phyloP scores from a whole-genome alignment of 2,888 invertebrate genomes.

The Dinocampus coccinellae region DNA sequence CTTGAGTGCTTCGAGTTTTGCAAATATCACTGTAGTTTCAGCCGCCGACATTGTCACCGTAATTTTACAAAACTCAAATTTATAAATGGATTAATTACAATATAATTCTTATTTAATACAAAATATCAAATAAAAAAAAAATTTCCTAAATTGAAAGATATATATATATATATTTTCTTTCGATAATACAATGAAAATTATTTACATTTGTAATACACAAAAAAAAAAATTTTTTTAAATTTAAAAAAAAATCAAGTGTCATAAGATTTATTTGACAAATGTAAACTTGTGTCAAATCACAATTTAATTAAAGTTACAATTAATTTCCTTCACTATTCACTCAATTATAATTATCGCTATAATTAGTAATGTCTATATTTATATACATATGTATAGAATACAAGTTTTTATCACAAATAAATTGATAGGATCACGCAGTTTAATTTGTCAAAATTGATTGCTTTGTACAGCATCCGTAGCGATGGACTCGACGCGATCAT shows the following conservation, averaged over 20 bases:
- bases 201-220: background rate
- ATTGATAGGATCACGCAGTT: background rate
- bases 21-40: conserved; percentile 88
- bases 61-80: too few species aligned
- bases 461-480: conserved; percentile 21
- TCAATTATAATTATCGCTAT: background rate
- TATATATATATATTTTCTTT: background rate
- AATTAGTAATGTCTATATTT: background rate
- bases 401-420: background rate
- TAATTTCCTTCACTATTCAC: background rate
- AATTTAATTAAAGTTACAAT: background rate
- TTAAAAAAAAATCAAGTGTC: too few species aligned
- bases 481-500: conserved; percentile 30
- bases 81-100: background rate
- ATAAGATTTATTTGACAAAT: too few species aligned
- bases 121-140: background rate
- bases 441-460: background rate
- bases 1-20: conserved; percentile 93
- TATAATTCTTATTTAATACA: too few species aligned
- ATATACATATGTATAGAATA: background rate
- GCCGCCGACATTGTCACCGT: conserved; percentile 76
- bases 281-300: too few species aligned
- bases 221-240: background rate
- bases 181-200: background rate
- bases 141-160: background rate